phyloP scores from a whole-genome alignment of 2,113 vertebrate genomes.

The Rhinopomastus cyanomelas region DNA sequence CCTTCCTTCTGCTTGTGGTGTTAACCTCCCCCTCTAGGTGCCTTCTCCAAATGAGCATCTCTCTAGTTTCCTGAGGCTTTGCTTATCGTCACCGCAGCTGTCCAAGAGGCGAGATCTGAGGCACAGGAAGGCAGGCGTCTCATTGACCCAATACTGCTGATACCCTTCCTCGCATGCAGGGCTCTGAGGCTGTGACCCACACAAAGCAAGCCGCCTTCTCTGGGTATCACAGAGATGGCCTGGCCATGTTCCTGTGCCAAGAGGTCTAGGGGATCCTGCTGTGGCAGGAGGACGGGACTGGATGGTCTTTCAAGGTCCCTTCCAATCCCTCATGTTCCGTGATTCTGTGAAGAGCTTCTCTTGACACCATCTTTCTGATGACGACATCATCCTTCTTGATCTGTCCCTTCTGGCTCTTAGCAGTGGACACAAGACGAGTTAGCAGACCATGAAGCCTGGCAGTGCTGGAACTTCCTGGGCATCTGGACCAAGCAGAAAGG shows the following conservation, averaged over 20 bases:
- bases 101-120: conserved; percentile 46
- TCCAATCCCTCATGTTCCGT: too few relatives aligned
- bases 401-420: background rate
- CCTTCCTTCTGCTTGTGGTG: conserved; percentile 43
- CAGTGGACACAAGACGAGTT: background rate
- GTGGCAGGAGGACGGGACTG: too few relatives aligned
- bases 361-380: background rate
- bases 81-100: conserved; percentile 47
- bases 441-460: background rate
- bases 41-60: conserved; percentile 34
- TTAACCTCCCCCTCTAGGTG: conserved; percentile 45
- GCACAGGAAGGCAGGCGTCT: conserved; percentile 23
- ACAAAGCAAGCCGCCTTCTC: too few relatives aligned
- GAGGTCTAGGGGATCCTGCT: too few relatives aligned
- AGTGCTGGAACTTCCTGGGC: background rate
- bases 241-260: too few relatives aligned
- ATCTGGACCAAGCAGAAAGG: background rate
- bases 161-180: background rate
- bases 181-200: background rate
- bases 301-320: too few relatives aligned
- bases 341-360: background rate
- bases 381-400: too few relatives aligned
- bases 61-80: conserved; percentile 56
- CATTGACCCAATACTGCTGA: conserved; percentile 48
- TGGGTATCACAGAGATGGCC: too few relatives aligned